Base-by-base conservation (phyloP, 2,797 vertebrate species). In the Hafferia zeledoni region DNA sequence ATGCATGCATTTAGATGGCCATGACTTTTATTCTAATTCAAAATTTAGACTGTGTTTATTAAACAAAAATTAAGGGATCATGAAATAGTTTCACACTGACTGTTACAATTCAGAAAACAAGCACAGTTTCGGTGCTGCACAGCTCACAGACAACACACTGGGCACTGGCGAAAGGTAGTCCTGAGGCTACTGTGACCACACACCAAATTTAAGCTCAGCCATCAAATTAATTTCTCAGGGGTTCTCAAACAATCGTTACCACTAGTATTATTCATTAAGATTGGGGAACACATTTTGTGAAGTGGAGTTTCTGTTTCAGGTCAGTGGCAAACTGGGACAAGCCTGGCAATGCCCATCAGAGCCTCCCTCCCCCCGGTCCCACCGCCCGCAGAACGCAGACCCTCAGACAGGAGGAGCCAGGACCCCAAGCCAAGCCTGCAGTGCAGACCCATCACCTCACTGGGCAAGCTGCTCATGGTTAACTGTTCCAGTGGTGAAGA, bases 401-500 rank as follows among this genome's bases (percentile, higher is more conserved):
- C 17, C 10, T 28, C 13, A 80, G 20, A 27, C 6, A 11, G 67
- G 44, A 70, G 4, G 18, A 57, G 3, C 6, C 6, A 35, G 11
- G 11, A 72, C 6, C 2, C 3, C 23, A 72, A 72, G 11, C 15
- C 65, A 81, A 2, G 0, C 33, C 41, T 13, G 68, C 43, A 55
- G 24, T 15, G 8, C 16, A 46, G 22, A 83, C 15, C 30, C 43
- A 61, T 2, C 33, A 24, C 35, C 55, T 52, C 41, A 13, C 4
- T 4, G 2, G 16, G 28, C 25, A 90, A 71, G 20, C 28, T 68
- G 18, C 33, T 56, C 1, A 8, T 2, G 2, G 31, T 33, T 41
- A 81, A 35, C 6, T 71, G 24, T 18, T 35, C 8, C 17, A 55
- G 39, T 0, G 0, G 17, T 1, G 0, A 79, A 57, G 30, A 39